Evolutionary conservation across 2,888 invertebrate species (phyloP).

Genomic region (Cephus rjabovi): DNA sequence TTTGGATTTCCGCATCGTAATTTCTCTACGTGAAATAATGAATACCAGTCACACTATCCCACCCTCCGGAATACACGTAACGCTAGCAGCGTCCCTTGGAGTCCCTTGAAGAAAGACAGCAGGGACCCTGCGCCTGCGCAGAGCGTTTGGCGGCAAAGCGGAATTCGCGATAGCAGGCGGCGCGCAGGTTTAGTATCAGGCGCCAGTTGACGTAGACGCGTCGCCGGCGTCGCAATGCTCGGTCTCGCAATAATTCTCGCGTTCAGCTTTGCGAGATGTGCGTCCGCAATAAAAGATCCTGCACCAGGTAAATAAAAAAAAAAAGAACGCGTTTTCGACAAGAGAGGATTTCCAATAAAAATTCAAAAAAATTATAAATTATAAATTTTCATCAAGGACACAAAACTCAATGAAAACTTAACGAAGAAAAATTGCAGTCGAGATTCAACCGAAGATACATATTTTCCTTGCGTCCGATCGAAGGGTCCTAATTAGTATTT

Average conservation of each 20-base stretch:
- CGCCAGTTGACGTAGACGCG: constrained; percentile 62
- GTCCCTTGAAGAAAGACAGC: background rate
- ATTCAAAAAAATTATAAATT: too few species aligned
- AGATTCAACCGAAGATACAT: too few species aligned
- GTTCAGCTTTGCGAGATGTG: constrained; percentile 57
- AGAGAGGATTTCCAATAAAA: background rate
- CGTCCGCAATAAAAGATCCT: constrained; percentile 59
- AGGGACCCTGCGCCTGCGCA: constrained; percentile 37
- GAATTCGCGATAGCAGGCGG: constrained; percentile 25
- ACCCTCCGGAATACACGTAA: background rate
- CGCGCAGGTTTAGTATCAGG: constrained; percentile 30
- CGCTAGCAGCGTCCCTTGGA: too few species aligned
- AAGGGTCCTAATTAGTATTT: too few species aligned
- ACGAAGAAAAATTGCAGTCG: too few species aligned
- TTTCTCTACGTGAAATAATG: background rate
- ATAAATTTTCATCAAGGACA: too few species aligned
- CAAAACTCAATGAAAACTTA: too few species aligned
- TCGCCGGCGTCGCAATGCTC: constrained; percentile 58
- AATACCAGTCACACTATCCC: background rate
- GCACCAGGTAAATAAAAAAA: constrained; percentile 51
- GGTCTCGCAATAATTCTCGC: constrained; percentile 51
- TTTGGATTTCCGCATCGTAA: background rate
- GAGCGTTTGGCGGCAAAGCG: constrained; percentile 54
- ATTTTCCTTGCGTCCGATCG: too few species aligned
- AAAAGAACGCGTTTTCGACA: background rate